Conservation (phyloP, 2,888 invertebrate genomes). For the Dynastes tityus region DNA sequence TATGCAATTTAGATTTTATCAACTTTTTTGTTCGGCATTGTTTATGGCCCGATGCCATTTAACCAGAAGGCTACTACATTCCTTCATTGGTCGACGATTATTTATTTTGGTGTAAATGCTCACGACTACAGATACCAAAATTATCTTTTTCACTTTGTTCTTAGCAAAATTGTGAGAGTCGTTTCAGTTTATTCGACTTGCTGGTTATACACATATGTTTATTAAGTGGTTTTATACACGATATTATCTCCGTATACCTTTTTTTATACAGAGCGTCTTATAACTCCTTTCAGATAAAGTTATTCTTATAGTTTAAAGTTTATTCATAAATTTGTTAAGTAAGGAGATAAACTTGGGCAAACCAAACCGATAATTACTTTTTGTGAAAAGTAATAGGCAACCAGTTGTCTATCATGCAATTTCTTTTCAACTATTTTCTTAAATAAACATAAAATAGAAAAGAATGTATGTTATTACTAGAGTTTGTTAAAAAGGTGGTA, state of each 20-base stretch:
- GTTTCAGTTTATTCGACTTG: neutral
- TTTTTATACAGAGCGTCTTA: neutral
- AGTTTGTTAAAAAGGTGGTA: too few relatives aligned
- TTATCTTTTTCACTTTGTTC: neutral
- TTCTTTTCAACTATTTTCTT: too few relatives aligned
- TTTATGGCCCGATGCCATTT: conserved; percentile 7
- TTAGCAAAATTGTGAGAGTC: neutral
- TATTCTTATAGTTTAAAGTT: too few relatives aligned
- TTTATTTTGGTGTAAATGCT: neutral
- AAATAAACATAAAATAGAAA: too few relatives aligned
- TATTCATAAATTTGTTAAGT: too few relatives aligned
- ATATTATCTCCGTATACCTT: neutral
- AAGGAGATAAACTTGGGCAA: too few relatives aligned
- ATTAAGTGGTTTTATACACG: neutral
- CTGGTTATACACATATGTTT: neutral
- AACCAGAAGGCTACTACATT: conserved; percentile 7
- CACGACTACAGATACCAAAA: neutral
- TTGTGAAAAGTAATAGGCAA: too few relatives aligned
- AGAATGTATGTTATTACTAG: too few relatives aligned
- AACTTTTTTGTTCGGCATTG: conserved; percentile 16
- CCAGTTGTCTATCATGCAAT: too few relatives aligned
- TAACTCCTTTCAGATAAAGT: neutral
- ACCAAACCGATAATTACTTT: too few relatives aligned
- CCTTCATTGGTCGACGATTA: conserved; percentile 2
- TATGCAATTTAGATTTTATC: conserved; percentile 29